A percentile compares a stretch with the other conserved stretches of the same genome.
Evolutionary conservation across 2,888 invertebrate species (phyloP).

Genomic region (Synergus laeviventris): DNA sequence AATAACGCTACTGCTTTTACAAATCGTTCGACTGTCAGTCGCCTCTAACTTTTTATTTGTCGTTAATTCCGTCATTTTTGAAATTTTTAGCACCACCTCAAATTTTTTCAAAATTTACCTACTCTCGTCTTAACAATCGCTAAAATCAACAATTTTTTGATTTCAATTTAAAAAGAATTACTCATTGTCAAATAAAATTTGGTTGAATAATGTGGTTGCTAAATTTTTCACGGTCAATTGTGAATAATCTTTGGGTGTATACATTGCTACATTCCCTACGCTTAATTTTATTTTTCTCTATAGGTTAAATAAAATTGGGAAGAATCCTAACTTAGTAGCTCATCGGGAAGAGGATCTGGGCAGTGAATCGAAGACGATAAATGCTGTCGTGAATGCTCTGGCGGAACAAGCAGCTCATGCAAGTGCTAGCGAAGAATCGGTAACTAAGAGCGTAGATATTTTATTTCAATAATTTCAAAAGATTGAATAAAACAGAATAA

Average conservation of each 20-base stretch:
- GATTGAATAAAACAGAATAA: neutral
- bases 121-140: conserved; percentile 37
- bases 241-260: conserved; percentile 73
- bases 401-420: conserved; percentile 94
- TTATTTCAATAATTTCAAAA: neutral
- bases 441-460: conserved; percentile 65
- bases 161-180: neutral
- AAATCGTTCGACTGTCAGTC: conserved; percentile 57
- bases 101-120: conserved; percentile 31
- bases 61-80: conserved; percentile 68
- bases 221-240: conserved; percentile 62
- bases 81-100: conserved; percentile 58
- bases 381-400: conserved; percentile 94
- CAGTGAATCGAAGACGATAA: conserved; percentile 89
- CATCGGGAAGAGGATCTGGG: conserved; percentile 85
- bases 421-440: conserved; percentile 86
- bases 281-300: conserved; percentile 72
- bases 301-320: conserved; percentile 97
- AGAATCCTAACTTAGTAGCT: conserved; percentile 93
- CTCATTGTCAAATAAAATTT: neutral
- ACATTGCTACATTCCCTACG: conserved; percentile 74
- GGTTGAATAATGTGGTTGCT: conserved; percentile 41
- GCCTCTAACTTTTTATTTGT: conserved; percentile 63
- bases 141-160: neutral
- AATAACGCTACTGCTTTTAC: conserved; percentile 49